Base-by-base conservation (phyloP, 2,888 invertebrate species). In the Drosophila monieri region DNA sequence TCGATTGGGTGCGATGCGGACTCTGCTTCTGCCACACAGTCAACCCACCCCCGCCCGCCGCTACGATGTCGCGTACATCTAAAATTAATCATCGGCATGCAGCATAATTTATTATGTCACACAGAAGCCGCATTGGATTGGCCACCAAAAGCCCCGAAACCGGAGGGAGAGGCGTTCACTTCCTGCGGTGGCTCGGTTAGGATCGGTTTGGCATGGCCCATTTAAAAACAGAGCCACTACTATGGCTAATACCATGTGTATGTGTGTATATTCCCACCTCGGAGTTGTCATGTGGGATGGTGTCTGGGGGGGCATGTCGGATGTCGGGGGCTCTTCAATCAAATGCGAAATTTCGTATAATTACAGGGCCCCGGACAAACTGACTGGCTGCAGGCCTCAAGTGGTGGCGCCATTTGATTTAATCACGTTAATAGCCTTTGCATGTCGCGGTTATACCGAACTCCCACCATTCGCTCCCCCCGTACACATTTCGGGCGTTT, bases 101-200 rank as follows among this genome's bases (percentile, higher is more conserved):
- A 85, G 81, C 87, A 88, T 85, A 88, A 85, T 85, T 85, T 88
- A 85, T 85, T 88, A 87, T 88, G 87, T 85, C 84, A 80, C 81
- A 88, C 78, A 78, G 78, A 57, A 51, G 71, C 74, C 80, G 59
- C 80, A 78, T 15, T 46, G 51, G 64, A 54, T 10, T 18, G 39
- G 39, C 73, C 32, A 35, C 35, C 35, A 35, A 69, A 66, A 65
- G 57, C 78, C 68, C 68, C 59, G 76, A 61, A 74, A 64, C 52
- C 59, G 39, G 30, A 43, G 39, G 37, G 39, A 62, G 74, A 65
- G 79, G 71, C 87, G 74, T 69, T 81, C 69, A 74, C 86, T 73
- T 85, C 84, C 81, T 87, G 80, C 67, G 80, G 80, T 81, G 56
- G 83, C n/a, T 53, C 71, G 39, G 39, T 39, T 32, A n/a, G 32